Base-by-base conservation (phyloP, 2,113 vertebrate genomes). In the Planiliza haematocheilus region DNA sequence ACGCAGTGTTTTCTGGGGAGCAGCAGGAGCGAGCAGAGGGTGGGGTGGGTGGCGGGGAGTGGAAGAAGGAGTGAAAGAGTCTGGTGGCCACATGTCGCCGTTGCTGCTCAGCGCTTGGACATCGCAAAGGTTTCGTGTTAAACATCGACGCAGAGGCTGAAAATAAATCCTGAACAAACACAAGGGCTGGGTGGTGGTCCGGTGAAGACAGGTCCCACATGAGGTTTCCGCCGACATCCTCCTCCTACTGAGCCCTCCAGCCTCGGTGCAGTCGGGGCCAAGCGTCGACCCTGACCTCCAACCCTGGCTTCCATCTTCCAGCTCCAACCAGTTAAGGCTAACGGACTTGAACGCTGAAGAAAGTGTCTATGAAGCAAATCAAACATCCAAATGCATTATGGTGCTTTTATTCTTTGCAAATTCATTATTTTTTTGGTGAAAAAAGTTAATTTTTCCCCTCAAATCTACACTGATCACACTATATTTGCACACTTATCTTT, bases 1-100 rank as follows among this genome's bases (percentile, higher is more conserved):
- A 91, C 68, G 56, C 45, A 34, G 50, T 90, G 86, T 91, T 92
- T 92, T 90, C 77, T 70, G 87, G 85, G 66, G 64, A 91, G 88
- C 79, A 86, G 91, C 86, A 83, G 82, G 88, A 82, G 81, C 68
- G 5, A 74, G 70, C 10, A n/a, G 72, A 36, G 83, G 74, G 55
- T 43, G 53, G 49, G 42, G 46, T 14, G 30, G 56, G 52, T n/a
- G 43, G 62, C 60, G 65, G 56, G 30, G 46, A 48, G 57, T 57
- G 67, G 21, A 51, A 68, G 59, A 49, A 66, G 70, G 64, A 77
- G 53, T 71, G 80, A 86, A 89, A 73, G 86, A 85, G 84, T 89
- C 92, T 94, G 93, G 92, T 90, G 87, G 88, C 93, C 93, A 94
- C 92, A 94, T 94, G 93, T 93, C 86, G 59, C 89, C 55, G 81